Evolutionary conservation across 1,140 invertebrate species (phyloP).

Genomic region (Maniola jurtina): DNA sequence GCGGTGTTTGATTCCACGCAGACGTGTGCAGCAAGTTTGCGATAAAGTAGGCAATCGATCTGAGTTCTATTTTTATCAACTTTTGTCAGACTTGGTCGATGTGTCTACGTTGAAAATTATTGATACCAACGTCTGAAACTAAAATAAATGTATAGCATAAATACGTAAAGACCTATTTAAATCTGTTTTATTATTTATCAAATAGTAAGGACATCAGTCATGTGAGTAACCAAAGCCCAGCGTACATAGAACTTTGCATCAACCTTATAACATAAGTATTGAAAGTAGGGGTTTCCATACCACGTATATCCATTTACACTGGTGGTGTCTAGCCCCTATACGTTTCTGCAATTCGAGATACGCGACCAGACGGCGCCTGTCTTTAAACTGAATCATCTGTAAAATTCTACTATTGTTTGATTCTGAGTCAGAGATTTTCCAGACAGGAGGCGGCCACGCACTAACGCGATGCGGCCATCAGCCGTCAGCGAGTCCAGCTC

Average conservation of each 20-base stretch:
- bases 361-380: constrained; percentile 28
- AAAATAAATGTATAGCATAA: too few relatives aligned
- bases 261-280: neutral
- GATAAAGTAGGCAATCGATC: too few relatives aligned
- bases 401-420: constrained; percentile 17
- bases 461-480: too few relatives aligned
- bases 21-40: too few relatives aligned
- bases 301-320: neutral
- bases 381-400: constrained; percentile 19
- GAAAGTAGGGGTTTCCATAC: neutral
- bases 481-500: too few relatives aligned
- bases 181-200: neutral
- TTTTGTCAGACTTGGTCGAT: too few relatives aligned
- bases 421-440: constrained; percentile 13
- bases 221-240: constrained; percentile 3
- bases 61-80: too few relatives aligned
- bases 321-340: constrained; percentile 15
- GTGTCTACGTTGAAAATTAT: too few relatives aligned
- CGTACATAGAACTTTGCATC: neutral
- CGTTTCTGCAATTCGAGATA: constrained; percentile 16
- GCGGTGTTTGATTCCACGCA: too few relatives aligned
- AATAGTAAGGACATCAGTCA: neutral
- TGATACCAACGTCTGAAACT: too few relatives aligned
- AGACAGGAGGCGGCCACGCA: too few relatives aligned
- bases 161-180: neutral